Evolutionary conservation across 1,140 invertebrate species (phyloP), one percentile per base, ranked within the genome.

Genomic region (Drosophila auraria): DNA sequence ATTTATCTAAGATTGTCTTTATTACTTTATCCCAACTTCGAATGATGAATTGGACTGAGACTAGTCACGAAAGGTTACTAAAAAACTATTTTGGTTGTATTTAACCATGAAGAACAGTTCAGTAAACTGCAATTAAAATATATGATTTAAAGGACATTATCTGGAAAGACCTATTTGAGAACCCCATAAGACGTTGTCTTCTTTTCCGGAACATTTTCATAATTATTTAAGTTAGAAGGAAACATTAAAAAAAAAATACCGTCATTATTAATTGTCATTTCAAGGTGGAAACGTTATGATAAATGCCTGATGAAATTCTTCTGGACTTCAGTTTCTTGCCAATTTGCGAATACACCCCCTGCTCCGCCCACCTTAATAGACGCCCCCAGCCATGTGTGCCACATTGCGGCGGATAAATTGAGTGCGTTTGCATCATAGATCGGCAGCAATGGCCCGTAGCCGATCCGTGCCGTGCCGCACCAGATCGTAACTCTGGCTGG

Each of bases 351-450:
- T 23, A 14, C n/a, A 14, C 45, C 15, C 42, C 60, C 30, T 23
- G 25, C 65, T 38, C 45, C 54, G 5, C 71, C 53, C 60, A 49
- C n/a, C 27, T 9, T 14, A 36, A 25, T 15, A 17, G 42, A 51
- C 53, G 45, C 71, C 59, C 30, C 17, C 51, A 36, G 42, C 14
- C 53, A 23, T 62, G 54, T 57, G 76, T 64, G 66, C 75, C 66
- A 72, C 64, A 77, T 60, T 70, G 75, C 40, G 51, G 51, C 75
- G 38, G 54, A 70, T 70, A 62, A 69, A 57, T 38, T 57, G 57
- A 78, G 61, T 78, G 81, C 81, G 81, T 83, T 89, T 80, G 80
- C 83, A 87, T 81, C 83, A 84, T 72, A 80, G 62, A 71, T 84
- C 74, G 71, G 68, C 68, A 61, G 80, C 57, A 56, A 49, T 68